phyloP scores from a whole-genome alignment of 2,888 invertebrate genomes.

The Xanthorhoe designata region DNA sequence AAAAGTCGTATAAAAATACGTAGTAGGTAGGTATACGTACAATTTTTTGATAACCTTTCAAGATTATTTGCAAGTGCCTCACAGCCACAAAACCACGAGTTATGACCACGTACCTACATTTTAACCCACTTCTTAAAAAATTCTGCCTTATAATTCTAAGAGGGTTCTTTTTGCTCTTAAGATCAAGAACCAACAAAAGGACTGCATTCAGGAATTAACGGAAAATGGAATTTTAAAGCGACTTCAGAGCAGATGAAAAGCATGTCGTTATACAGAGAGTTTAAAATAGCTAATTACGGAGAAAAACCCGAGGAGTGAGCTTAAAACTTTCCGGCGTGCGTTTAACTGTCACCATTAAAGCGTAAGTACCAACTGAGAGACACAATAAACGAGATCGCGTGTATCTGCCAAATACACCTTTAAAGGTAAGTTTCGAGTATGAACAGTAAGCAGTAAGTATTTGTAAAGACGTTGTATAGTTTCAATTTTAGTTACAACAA shows the following conservation, averaged over 20 bases:
- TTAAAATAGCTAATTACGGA: conserved; percentile 67
- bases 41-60: too few species aligned
- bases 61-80: too few species aligned
- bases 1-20: too few species aligned
- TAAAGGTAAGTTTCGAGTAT: background rate
- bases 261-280: conserved; percentile 60
- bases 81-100: too few species aligned
- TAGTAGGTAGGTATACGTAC: too few species aligned
- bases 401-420: background rate
- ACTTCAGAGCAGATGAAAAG: conserved; percentile 60
- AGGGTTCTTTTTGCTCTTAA: background rate
- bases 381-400: conserved; percentile 1
- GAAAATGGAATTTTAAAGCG: conserved; percentile 60
- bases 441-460: background rate
- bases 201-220: conserved; percentile 43
- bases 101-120: background rate
- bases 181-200: conserved; percentile 11
- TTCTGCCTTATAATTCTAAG: background rate
- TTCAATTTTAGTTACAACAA: too few species aligned
- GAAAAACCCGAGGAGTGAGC: conserved; percentile 54
- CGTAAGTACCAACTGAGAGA: conserved; percentile 44
- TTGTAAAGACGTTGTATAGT: too few species aligned
- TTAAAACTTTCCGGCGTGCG: conserved; percentile 57
- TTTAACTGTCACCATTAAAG: conserved; percentile 60
- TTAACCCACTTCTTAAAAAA: background rate